phyloP scores from a whole-genome alignment of 2,797 vertebrate genomes.

The Acomys russatus region DNA sequence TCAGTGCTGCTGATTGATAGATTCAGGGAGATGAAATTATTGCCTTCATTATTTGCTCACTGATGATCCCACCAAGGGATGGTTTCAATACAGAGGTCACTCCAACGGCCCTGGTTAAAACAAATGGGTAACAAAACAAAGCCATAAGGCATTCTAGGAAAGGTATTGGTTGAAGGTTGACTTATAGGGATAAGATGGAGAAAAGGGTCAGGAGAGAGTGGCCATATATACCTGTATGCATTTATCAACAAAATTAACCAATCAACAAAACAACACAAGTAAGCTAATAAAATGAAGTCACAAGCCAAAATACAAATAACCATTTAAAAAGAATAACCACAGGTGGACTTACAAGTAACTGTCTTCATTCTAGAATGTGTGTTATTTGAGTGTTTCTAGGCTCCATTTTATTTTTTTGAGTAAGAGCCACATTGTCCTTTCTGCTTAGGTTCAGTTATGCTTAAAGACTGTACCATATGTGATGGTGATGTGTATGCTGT shows the following conservation, averaged over 20 bases:
- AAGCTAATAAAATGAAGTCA: background rate
- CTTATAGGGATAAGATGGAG: background rate
- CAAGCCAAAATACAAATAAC: slow-evolving; percentile 7
- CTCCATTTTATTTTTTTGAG: background rate
- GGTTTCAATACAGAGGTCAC: background rate
- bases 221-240: background rate
- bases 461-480: background rate
- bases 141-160: background rate
- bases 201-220: background rate
- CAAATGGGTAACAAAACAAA: background rate
- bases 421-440: background rate
- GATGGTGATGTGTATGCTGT: background rate
- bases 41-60: background rate
- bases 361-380: background rate
- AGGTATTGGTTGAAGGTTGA: background rate
- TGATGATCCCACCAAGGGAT: background rate
- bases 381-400: too few relatives aligned
- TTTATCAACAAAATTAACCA: background rate
- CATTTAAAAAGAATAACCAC: background rate
- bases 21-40: background rate
- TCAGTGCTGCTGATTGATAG: background rate
- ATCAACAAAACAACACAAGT: background rate
- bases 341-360: background rate
- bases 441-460: slow-evolving; percentile 4
- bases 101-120: background rate